phyloP scores from a whole-genome alignment of 1,140 invertebrate genomes.

The Solenopsis fugax region DNA sequence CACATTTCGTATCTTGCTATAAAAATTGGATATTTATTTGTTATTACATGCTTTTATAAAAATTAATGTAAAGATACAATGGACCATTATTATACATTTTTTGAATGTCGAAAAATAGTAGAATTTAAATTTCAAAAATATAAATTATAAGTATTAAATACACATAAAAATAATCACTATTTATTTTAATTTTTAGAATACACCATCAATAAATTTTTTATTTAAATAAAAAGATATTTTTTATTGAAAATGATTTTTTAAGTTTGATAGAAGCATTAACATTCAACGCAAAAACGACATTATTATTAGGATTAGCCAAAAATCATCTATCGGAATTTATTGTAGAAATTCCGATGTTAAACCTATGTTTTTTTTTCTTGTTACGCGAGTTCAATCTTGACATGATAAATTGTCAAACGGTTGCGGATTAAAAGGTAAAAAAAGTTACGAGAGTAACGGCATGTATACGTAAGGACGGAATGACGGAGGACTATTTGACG shows the following conservation, averaged over 20 bases:
- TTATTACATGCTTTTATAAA: neutral
- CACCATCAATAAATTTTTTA: neutral
- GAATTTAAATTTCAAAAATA: constrained; percentile 23
- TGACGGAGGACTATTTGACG: constrained; percentile 67
- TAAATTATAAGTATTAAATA: neutral
- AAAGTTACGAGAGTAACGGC: constrained; percentile 39
- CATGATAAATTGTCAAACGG: constrained; percentile 44
- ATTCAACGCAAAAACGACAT: neutral
- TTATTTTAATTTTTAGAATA: neutral
- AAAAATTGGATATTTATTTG: neutral
- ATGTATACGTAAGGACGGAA: constrained; percentile 57
- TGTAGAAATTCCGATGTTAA: neutral
- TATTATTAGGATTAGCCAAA: neutral
- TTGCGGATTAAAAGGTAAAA: neutral
- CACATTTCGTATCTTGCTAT: neutral
- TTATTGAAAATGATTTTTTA: neutral
- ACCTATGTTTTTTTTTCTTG: neutral
- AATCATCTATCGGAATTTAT: neutral
- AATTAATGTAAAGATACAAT: neutral
- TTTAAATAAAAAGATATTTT: neutral
- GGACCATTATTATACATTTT: neutral
- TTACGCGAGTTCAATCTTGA: neutral
- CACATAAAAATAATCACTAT: neutral
- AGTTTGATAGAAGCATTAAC: neutral
- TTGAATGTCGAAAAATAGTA: neutral